Base-by-base conservation (phyloP, 2,113 vertebrate species). In the Tragulus kanchil region DNA sequence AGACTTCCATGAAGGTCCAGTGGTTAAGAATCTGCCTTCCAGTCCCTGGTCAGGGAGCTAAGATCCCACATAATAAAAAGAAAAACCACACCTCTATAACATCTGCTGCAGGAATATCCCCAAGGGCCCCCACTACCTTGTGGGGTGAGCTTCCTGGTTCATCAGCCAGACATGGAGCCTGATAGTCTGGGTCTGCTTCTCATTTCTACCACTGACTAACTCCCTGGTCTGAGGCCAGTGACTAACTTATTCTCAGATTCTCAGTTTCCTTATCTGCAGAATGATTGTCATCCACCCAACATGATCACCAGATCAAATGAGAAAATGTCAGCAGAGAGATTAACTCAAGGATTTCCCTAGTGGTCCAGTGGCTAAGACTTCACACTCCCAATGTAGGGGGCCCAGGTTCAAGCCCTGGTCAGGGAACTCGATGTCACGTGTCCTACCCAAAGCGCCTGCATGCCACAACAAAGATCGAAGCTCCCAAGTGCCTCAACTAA, bases 241-340 rank as follows among this genome's bases (percentile, higher is more conserved):
- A 26, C 56, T 67, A 28, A 64, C 77, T 69, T 78, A 67, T 54
- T 85, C 54, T 78, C 69, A 25, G 73, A 92, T 64, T 85, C 25
- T 67, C 48, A 67, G 13, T 85, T 89, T 96, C 15, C 13, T 89
- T 79, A n/a, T 93, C 82, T 94, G 48, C n/a, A n/a, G n/a, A n/a
- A 83, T 71, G 50, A 83, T 13, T 26, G 61, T 56, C 64, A 15
- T 62, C 52, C 13, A 48, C 5, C 19, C 15, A 1, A 52, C 12
- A 3, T 17, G 69, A 65, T 21, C n/a, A 17, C 65, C 73, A 90
- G 45, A 62, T 58, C 58, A 79, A 59, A 64, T 59, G 11, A 56
- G n/a, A n/a, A 94, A 84, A 54, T n/a, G 14, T n/a, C 3, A 19
- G 48, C 85, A 62, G 50, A 93, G 36, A 5, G 1, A 93, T 90